Percentiles rank a stretch among this genome's conserved stretches.
Conservation (phyloP, 2,113 vertebrate species). For the Coryphaenoides rupestris region DNA sequence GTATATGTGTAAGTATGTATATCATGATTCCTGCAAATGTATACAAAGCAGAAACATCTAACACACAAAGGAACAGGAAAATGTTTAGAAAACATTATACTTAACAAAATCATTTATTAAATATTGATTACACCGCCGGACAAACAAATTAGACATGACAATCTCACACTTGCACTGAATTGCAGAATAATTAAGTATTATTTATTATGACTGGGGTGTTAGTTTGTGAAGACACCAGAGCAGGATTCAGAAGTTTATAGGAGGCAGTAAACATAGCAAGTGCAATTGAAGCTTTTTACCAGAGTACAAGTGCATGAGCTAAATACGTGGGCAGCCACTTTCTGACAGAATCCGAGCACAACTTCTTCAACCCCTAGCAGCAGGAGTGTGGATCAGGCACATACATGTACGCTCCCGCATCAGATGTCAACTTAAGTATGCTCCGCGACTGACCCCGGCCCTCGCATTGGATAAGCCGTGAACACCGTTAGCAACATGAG, state of each 20-base stretch:
- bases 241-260: background rate
- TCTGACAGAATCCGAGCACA: background rate
- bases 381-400: conserved; percentile 29
- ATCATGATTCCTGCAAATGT: no score
- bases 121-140: conserved; percentile 30
- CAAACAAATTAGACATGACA: conserved; percentile 11
- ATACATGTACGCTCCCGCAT: conserved; percentile 18
- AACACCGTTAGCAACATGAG: background rate
- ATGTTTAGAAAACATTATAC: background rate
- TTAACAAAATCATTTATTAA: conserved; percentile 18
- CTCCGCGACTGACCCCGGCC: background rate
- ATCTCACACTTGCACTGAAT: conserved; percentile 22
- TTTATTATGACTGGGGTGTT: conserved; percentile 10
- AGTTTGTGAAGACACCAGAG: conserved; percentile 9
- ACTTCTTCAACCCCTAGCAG: conserved; percentile 5
- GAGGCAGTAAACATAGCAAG: background rate
- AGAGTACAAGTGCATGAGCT: conserved; percentile 19
- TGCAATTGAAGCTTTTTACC: conserved; percentile 18
- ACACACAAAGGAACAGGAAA: background rate
- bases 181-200: conserved; percentile 21
- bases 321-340: conserved; percentile 17
- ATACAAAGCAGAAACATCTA: background rate
- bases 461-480: conserved; percentile 7
- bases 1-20: no score
- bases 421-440: background rate